Conservation (phyloP, 2,113 vertebrate genomes). For the Coracopsis vasa region DNA sequence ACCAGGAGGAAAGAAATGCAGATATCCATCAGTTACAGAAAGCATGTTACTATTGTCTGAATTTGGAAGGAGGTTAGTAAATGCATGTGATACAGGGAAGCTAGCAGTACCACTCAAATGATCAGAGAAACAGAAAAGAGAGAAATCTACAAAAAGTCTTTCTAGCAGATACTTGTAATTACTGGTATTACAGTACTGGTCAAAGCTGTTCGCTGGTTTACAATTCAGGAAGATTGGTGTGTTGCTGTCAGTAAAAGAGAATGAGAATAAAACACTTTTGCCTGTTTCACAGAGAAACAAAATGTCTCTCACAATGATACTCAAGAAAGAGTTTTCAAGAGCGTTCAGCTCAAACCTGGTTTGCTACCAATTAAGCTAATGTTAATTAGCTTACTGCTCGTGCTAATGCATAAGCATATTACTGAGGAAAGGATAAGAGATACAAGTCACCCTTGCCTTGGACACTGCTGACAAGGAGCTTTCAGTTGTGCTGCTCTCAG, state of each 20-base stretch:
- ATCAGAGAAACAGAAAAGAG: background rate
- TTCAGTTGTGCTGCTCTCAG: background rate
- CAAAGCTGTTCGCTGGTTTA: background rate
- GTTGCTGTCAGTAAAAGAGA: background rate
- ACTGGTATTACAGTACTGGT: background rate
- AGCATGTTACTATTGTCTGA: background rate
- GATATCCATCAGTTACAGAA: background rate
- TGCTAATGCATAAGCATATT: background rate
- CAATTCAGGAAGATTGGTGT: background rate
- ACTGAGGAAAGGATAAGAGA: background rate
- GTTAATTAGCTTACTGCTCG: background rate
- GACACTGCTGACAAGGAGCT: background rate
- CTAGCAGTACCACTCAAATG: background rate
- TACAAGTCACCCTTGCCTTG: background rate
- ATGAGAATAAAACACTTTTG: background rate
- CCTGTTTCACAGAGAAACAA: background rate
- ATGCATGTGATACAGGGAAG: background rate
- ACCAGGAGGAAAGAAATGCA: background rate
- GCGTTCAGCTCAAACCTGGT: background rate
- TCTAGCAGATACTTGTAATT: background rate
- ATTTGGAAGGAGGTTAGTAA: background rate
- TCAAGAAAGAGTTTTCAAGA: background rate
- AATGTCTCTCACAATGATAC: background rate
- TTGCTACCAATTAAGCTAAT: background rate
- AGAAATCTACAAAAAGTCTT: background rate